Evolutionary conservation across 2,888 invertebrate species (phyloP), one percentile per base, ranked within the genome.

Genomic region (Drosophila algonquin): DNA sequence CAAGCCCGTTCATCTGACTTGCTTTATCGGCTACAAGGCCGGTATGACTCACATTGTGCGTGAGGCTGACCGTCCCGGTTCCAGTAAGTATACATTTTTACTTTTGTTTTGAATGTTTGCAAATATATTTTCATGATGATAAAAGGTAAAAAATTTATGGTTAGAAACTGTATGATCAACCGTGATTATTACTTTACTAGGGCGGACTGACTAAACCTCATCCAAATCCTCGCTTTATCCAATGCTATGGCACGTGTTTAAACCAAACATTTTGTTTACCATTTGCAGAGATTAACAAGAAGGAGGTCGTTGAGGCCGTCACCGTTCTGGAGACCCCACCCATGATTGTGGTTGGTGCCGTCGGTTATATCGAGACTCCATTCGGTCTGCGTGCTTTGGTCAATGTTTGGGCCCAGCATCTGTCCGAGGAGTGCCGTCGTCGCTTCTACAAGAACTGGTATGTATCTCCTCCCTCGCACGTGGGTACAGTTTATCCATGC

Each of bases 401-500:
- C 81, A 98, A 99, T 61, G 96, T 99, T 59, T 99, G 98, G 97
- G 99, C 99, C 56, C 99, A 99, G 93, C 99, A 99, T 94, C 95
- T 99, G 92, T 97, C 98, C 50, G 99, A 99, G 93, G 99, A 99
- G 92, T 99, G 99, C 93, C 96, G 97, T 89, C 96, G 99, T 91
- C 96, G 99, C 84, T 99, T 99, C 95, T 99, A 99, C 94, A 99
- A 99, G 95, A 99, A 99, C 94, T 99, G 99, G 99, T 99, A 94
- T 93, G 93, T 92, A 77, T 32, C 7, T 9, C 16, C 10, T 1
- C 32, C 12, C 35, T n/a, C 21, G 57, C 65, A 57, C 58, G 58
- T 65, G 71, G 40, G 35, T 40, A 27, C 62, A 10, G 14, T 61
- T 8, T 8, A 5, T 27, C 21, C 14, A 21, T 1, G 69, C 47